phyloP scores from a whole-genome alignment of 2,113 vertebrate species.

The Scytalopus superciliaris region DNA sequence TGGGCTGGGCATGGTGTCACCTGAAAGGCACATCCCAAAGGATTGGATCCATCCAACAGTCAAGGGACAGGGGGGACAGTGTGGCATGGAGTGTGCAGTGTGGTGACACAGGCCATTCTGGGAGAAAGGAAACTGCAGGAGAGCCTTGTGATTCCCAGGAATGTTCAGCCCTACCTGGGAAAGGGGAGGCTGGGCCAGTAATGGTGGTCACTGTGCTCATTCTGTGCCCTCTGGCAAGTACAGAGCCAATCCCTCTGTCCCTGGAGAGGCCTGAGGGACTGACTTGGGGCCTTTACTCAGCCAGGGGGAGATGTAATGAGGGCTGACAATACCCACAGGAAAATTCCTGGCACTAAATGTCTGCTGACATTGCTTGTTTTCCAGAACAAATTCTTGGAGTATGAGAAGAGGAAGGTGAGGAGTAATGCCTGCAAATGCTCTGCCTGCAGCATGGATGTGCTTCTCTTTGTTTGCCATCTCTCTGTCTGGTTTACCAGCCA shows the following conservation, averaged over 20 bases:
- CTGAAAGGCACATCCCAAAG: not conserved
- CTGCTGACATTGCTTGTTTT: conserved; percentile 54
- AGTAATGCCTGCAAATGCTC: not conserved
- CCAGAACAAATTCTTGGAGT: conserved; percentile 91
- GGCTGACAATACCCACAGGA: not conserved
- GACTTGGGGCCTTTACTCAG: not conserved
- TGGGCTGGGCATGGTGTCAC: not conserved
- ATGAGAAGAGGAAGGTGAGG: conserved; percentile 92
- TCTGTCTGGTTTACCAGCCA: not conserved
- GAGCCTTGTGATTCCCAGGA: not conserved
- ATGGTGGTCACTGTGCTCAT: not conserved
- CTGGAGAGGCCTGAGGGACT: not conserved
- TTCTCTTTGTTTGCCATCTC: not conserved
- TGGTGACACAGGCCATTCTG: no score
- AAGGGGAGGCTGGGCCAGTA: not conserved
- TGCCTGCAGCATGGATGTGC: not conserved
- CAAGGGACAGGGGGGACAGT: not conserved
- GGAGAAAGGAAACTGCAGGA: not conserved
- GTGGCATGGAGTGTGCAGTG: no score
- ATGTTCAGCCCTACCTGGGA: not conserved
- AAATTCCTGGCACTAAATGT: not conserved
- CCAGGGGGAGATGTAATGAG: not conserved
- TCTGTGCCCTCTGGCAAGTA: not conserved
- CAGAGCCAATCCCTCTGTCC: not conserved
- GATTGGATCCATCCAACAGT: not conserved